Evolutionary conservation across 2,113 vertebrate species (phyloP), one percentile per base, ranked within the genome.

Genomic region (Rynchops niger): DNA sequence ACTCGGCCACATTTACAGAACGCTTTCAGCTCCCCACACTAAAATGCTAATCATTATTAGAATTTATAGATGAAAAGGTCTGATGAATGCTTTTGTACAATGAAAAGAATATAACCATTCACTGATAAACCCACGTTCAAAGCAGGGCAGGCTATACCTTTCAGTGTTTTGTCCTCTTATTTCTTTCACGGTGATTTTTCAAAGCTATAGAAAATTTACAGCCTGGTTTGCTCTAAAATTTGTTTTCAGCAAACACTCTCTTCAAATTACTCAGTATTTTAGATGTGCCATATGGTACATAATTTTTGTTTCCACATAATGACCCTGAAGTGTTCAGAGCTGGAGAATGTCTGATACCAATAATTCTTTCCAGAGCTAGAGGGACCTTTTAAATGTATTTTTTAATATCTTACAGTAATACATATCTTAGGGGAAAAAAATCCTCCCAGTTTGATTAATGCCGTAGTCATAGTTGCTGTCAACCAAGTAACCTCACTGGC

Each of bases 161-260:
- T 74, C 66, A 94, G 19, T 71, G 32, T 36, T 82, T 49, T 73
- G 23, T 59, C n/a, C 23, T 63, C 42, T 83, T 58, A 53, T 38
- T 90, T 76, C 21, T 10, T 79, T 91, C 69, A 74, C 9, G 6
- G 43, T 45, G 16, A 69, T 96, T 96, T 94, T 94, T 82, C 66
- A 95, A 94, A 91, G 62, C 52, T 74, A 34, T 29, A 66, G 49
- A 88, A 95, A 89, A 91, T 89, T 30, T 77, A 66, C 38, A 91
- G 61, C 12, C 45, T 82, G 12, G 27, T 86, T 91, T 81, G 43
- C 74, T 73, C 27, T 34, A 85, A 90, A 82, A 79, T 95, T 82
- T 85, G 43, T 92, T 97, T 96, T 93, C 52, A 91, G 42, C 82
- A 93, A 96, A 91, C 66, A 43, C 11, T 45, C 90, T 86, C 52